These are phyloP conservation scores for Cyanoramphus novaezelandiae DNA, from an alignment of 2,113 vertebrate species.

Conservation along the genomic window DNA sequence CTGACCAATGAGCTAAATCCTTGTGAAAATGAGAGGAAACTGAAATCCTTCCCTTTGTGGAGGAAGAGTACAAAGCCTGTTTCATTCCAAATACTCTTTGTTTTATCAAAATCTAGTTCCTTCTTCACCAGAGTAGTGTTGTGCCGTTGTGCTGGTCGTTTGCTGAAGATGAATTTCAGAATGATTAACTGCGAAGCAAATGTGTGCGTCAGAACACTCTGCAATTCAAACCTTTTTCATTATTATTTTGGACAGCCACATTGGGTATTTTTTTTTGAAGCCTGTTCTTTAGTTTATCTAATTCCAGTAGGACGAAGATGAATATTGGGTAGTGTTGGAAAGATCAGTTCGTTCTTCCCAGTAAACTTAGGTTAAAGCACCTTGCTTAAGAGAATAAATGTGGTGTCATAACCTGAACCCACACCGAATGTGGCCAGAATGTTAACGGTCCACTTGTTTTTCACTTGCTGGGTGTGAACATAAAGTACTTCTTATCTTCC, in stretches of 20 bases:
- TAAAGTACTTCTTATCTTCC: neutral
- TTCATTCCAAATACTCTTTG: neutral
- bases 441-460: neutral
- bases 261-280: neutral
- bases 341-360: neutral
- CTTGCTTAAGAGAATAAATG: neutral
- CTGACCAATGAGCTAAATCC: neutral
- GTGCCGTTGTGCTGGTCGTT: neutral
- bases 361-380: neutral
- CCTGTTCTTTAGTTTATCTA: neutral
- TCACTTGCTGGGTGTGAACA: neutral
- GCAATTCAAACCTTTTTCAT: neutral
- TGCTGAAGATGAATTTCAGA: neutral
- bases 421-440: neutral
- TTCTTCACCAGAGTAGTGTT: neutral
- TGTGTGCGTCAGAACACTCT: neutral
- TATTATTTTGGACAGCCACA: neutral
- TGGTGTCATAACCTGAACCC: neutral
- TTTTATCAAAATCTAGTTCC: neutral
- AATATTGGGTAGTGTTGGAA: neutral
- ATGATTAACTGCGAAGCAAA: neutral
- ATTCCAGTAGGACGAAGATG: neutral
- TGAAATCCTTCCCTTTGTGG: neutral
- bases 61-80: neutral
- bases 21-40: accelerated